These are phyloP conservation scores for Anticlea derivata DNA, from an alignment of 2,888 invertebrate species.

Conservation along the genomic window DNA sequence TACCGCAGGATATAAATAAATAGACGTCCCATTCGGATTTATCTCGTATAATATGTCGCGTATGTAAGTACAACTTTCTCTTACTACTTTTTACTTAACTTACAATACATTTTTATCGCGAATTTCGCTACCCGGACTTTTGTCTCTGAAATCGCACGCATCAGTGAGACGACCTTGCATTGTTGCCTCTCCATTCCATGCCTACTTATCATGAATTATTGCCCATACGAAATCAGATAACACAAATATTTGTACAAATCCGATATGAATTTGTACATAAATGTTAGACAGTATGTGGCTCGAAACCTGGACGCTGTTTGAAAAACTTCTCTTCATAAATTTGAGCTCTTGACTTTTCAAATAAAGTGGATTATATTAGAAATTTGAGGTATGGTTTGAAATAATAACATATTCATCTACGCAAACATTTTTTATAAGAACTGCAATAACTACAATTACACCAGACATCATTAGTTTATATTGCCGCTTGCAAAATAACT, in stretches of 20 bases:
- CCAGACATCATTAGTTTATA: conserved; percentile 22
- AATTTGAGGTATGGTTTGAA: too few relatives aligned
- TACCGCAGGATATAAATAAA: conserved; percentile 73
- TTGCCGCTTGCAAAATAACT: conserved; percentile 27
- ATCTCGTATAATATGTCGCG: conserved; percentile 55
- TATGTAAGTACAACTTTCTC: conserved; percentile 50
- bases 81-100: conserved; percentile 35
- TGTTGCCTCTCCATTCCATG: conserved; percentile 48
- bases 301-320: too few relatives aligned
- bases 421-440: too few relatives aligned
- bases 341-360: too few relatives aligned
- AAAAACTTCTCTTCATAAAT: too few relatives aligned
- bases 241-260: conserved; percentile 4
- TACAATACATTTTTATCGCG: conserved; percentile 30
- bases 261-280: too few relatives aligned
- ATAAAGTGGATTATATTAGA: too few relatives aligned
- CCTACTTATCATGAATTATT: conserved; percentile 47
- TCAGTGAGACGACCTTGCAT: conserved; percentile 64
- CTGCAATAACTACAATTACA: too few relatives aligned
- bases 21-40: conserved; percentile 56
- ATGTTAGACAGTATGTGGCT: too few relatives aligned
- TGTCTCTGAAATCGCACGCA: conserved; percentile 47
- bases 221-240: conserved; percentile 42
- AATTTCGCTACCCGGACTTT: conserved; percentile 37
- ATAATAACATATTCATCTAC: too few relatives aligned